Percentiles rank a stretch among this genome's conserved stretches.
phyloP scores from a whole-genome alignment of 2,888 invertebrate genomes.

The Agrotis ipsilon region DNA sequence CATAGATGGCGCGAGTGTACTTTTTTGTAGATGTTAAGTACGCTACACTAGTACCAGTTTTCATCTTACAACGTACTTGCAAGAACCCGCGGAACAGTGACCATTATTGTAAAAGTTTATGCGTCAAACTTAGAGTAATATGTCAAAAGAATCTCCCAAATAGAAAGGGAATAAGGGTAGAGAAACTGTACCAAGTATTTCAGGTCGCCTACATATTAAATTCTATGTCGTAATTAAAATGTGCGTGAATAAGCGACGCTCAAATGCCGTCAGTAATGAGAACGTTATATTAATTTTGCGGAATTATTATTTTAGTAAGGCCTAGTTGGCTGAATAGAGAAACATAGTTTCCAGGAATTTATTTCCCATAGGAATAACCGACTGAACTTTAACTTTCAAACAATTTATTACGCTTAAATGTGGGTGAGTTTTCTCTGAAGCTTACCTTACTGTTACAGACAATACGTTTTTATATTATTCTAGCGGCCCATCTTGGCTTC shows the following conservation, averaged over 20 bases:
- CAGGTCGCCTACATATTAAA: conserved; percentile 62
- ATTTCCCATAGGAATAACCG: background rate
- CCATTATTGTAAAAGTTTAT: conserved; percentile 36
- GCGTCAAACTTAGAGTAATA: conserved; percentile 41
- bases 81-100: conserved; percentile 6
- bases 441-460: no score
- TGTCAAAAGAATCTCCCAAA: conserved; percentile 47
- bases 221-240: conserved; percentile 61
- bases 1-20: no score
- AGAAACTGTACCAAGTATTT: conserved; percentile 60
- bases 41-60: no score
- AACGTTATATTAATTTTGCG: conserved; percentile 46
- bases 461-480: no score
- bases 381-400: background rate
- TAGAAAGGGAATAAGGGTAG: conserved; percentile 27
- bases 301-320: conserved; percentile 35
- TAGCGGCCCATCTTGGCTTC: no score
- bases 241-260: conserved; percentile 30
- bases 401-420: no score
- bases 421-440: no score
- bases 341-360: conserved; percentile 21
- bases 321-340: background rate
- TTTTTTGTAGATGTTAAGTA: no score
- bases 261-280: conserved; percentile 32
- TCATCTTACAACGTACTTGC: background rate